Base-by-base conservation (phyloP, 2,113 vertebrate species). In the Osmerus mordax region DNA sequence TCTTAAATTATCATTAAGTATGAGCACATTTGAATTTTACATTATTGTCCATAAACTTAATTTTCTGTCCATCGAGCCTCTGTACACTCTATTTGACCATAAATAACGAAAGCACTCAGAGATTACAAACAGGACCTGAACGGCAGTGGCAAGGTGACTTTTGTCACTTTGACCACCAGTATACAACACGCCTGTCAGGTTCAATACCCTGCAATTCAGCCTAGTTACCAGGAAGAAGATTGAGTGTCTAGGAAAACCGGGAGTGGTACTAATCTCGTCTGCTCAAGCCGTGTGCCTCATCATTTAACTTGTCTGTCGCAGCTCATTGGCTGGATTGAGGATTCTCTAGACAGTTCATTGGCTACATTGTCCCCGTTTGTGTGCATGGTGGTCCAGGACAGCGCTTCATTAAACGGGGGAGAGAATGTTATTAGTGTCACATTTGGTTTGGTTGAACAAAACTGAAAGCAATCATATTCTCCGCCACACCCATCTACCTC, bases 301-400 rank as follows among this genome's bases (percentile, higher is more conserved):
- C 52, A 3, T 64, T 68, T 73, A 23, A 71, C 73, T 29, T 47
- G 7, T 68, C 19, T 67, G 67, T 16, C 41, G 0, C 41, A 47
- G 5, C 41, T 47, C 41, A 12, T 47, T 47, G 41, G 41, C 9
- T 1, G 74, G n/a, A 58, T 1, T 25, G 69, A 29, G 70, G 76
- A 70, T 25, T 52, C 62, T 18, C 47, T 56, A 67, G 73, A 78
- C 73, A 69, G 64, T 28, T 74, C 54, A 76, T 78, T 3, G 67
- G 32, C 60, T 69, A 54, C 3, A 4, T 13, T 23, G 72, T 47
- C 68, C 9, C 8, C 52, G 23, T 29, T 3, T 5, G 12, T 54
- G 32, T 23, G 15, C 74, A 25, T 15, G 19, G 29, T 19, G 41
- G 41, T 11, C 72, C 72, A 65, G 36, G 51, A 36, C 67, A 70